phyloP scores from a whole-genome alignment of 2,888 invertebrate species.

The Metalampra italica region DNA sequence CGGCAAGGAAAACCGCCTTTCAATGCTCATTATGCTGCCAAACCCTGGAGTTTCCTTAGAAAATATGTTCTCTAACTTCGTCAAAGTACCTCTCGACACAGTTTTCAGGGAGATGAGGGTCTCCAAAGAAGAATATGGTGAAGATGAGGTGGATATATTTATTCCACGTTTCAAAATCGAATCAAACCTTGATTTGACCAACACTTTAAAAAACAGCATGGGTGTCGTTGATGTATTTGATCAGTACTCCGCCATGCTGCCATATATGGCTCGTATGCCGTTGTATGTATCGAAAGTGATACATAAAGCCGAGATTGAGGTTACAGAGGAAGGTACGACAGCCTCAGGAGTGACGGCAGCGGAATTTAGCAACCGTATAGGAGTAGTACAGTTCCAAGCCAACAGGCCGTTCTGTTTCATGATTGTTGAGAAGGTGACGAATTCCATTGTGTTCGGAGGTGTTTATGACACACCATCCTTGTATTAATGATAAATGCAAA shows the following conservation, averaged over 20 bases:
- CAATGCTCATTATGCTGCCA: constrained; percentile 84
- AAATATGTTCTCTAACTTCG: constrained; percentile 74
- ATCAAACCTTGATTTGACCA: constrained; percentile 76
- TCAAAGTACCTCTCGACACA: constrained; percentile 55
- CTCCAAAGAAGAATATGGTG: constrained; percentile 70
- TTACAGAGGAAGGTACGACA: constrained; percentile 85
- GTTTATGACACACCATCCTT: constrained; percentile 54
- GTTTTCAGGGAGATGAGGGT: constrained; percentile 72
- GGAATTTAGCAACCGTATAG: constrained; percentile 71
- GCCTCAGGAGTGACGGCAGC: constrained; percentile 80
- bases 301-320: constrained; percentile 86
- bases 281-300: constrained; percentile 79
- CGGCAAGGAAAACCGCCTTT: constrained; percentile 71
- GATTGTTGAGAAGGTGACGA: constrained; percentile 80
- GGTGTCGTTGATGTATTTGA: constrained; percentile 80
- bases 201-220: constrained; percentile 56
- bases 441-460: constrained; percentile 66
- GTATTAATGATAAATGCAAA: constrained; percentile 31
- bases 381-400: constrained; percentile 78
- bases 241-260: constrained; percentile 36
- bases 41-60: constrained; percentile 71
- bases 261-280: constrained; percentile 68
- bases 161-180: constrained; percentile 81
- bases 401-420: constrained; percentile 83
- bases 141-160: constrained; percentile 81